These are phyloP conservation scores for Saccostrea cuccullata DNA, from an alignment of 1,140 invertebrate genomes.

Conservation along the genomic window DNA sequence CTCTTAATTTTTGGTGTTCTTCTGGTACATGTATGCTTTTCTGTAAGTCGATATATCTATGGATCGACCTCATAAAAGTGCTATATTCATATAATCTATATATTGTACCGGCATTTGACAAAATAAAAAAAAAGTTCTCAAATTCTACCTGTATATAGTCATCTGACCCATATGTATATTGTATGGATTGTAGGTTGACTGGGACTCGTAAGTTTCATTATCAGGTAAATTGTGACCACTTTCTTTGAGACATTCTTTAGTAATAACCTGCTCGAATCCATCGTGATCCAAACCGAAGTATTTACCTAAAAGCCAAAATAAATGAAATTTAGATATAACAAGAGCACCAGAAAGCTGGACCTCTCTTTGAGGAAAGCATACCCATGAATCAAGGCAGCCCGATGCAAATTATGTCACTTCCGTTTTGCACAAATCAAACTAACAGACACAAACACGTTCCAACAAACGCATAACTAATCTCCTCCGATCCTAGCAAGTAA, in stretches of 20 bases:
- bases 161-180: conserved; percentile 81
- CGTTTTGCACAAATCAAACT: not conserved
- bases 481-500: too few relatives aligned
- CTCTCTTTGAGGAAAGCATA: not conserved
- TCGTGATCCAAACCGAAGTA: conserved; percentile 80
- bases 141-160: conserved; percentile 79
- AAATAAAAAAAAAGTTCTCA: not conserved
- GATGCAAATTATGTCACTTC: not conserved
- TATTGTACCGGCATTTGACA: not conserved
- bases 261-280: conserved; percentile 78
- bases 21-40: too few relatives aligned
- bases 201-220: conserved; percentile 66
- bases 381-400: not conserved
- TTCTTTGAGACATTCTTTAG: conserved; percentile 76
- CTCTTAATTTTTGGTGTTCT: too few relatives aligned
- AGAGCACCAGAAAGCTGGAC: not conserved
- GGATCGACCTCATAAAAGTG: not conserved
- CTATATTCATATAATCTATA: not conserved
- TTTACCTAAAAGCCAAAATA: conserved; percentile 64
- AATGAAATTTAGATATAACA: not conserved
- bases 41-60: too few relatives aligned
- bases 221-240: conserved; percentile 64
- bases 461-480: too few relatives aligned
- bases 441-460: not conserved
- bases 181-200: conserved; percentile 77